These are phyloP conservation scores for Choloepus didactylus DNA, from an alignment of 2,797 vertebrate genomes.

Conservation along the genomic window DNA sequence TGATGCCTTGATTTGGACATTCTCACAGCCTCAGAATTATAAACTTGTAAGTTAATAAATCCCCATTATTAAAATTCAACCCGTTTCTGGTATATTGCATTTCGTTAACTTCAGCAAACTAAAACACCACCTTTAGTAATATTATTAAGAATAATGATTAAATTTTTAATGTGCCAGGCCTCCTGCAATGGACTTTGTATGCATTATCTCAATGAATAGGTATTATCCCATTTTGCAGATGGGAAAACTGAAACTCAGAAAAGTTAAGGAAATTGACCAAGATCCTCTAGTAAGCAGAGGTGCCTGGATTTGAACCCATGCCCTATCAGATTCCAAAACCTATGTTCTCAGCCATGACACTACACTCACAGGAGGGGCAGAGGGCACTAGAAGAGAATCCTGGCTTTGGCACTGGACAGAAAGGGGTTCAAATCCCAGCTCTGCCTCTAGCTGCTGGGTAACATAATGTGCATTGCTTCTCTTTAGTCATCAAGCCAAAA, in stretches of 20 bases:
- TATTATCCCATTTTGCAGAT: neutral
- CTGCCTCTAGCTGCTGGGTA: neutral
- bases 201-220: neutral
- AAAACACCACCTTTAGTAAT: neutral
- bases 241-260: neutral
- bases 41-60: no score
- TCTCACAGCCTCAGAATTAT: no score
- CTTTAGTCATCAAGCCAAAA: neutral
- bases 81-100: no score
- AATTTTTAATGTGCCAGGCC: neutral
- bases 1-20: no score
- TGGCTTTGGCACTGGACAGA: neutral
- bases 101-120: no score
- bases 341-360: neutral
- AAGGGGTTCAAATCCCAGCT: neutral
- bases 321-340: neutral
- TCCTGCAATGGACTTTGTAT: neutral
- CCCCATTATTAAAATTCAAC: no score
- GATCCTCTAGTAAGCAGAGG: neutral
- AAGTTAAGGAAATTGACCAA: neutral
- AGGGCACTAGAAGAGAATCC: neutral
- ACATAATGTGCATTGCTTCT: neutral
- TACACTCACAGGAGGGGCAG: neutral
- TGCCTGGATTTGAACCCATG: neutral
- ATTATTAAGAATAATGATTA: conserved; percentile 5